Percentiles rank a stretch among this genome's conserved stretches.
These are phyloP conservation scores for Malurus cyaneus DNA, from an alignment of 2,113 vertebrate genomes.

Conservation along the genomic window DNA sequence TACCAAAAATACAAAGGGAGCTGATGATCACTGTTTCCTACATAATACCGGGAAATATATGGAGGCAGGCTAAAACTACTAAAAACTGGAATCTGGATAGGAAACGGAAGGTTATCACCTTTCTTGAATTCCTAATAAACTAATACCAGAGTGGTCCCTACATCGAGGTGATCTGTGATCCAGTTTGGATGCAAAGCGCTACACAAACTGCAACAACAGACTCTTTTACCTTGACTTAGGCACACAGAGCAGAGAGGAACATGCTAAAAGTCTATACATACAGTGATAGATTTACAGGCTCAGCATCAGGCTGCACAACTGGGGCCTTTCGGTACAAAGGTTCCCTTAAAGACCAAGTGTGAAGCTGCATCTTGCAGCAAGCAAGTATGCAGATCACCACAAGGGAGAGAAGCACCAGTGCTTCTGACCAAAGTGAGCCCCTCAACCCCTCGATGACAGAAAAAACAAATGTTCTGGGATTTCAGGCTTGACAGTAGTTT, in stretches of 20 bases:
- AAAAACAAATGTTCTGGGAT: constrained; percentile 18
- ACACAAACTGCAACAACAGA: constrained; percentile 45
- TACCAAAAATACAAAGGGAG: not conserved
- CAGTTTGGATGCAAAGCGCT: constrained; percentile 33
- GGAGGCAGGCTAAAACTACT: not conserved
- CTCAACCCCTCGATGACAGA: not conserved
- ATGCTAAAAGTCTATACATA: constrained; percentile 38
- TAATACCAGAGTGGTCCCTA: not conserved
- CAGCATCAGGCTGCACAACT: not conserved
- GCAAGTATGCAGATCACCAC: not conserved
- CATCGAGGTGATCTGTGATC: not conserved
- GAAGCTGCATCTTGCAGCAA: constrained; percentile 3
- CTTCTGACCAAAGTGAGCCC: not conserved
- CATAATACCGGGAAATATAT: not conserved
- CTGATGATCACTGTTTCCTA: not conserved
- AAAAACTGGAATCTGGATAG: constrained; percentile 3
- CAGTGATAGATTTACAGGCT: constrained; percentile 39
- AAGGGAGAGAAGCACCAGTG: not conserved
- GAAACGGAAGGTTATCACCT: not conserved
- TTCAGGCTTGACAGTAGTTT: constrained; percentile 23
- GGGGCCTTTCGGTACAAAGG: not conserved
- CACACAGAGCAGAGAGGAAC: constrained; percentile 2
- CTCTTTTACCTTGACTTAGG: constrained; percentile 5
- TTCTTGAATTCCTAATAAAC: not conserved
- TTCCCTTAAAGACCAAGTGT: constrained; percentile 20